These are phyloP conservation scores for Noctua fimbriata DNA, from an alignment of 2,888 invertebrate genomes.

Conservation along the genomic window DNA sequence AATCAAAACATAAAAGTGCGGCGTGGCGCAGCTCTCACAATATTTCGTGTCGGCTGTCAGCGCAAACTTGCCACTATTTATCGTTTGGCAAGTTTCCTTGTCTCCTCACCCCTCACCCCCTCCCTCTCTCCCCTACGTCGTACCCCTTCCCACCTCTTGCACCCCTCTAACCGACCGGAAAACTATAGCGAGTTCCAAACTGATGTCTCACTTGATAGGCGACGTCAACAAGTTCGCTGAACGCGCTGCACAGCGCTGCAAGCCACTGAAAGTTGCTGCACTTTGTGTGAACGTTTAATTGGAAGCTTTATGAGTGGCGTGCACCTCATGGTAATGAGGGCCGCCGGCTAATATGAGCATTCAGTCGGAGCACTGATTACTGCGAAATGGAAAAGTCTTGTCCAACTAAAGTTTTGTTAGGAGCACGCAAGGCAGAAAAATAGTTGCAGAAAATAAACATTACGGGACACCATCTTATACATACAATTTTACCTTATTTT, in stretches of 20 bases:
- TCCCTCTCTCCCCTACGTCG: not conserved
- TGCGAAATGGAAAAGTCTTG: constrained; percentile 34
- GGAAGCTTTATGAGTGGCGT: constrained; percentile 45
- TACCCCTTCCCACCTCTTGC: constrained; percentile 16
- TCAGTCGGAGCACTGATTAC: constrained; percentile 24
- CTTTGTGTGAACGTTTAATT: constrained; percentile 57
- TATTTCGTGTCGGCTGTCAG: constrained; percentile 74
- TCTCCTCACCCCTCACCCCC: constrained; percentile 51
- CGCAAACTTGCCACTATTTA: constrained; percentile 74
- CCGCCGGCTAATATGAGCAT: constrained; percentile 19
- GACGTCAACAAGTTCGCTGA: constrained; percentile 70
- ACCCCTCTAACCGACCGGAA: constrained; percentile 67
- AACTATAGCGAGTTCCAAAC: constrained; percentile 74
- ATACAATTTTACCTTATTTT: not conserved
- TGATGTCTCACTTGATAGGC: constrained; percentile 74
- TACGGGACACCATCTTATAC: not conserved
- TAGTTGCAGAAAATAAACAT: not conserved
- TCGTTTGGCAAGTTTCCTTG: constrained; percentile 71
- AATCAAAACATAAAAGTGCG: constrained; percentile 69
- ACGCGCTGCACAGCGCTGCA: constrained; percentile 43
- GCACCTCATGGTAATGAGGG: constrained; percentile 35
- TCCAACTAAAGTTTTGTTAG: constrained; percentile 9
- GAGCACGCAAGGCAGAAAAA: constrained; percentile 10
- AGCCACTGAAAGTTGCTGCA: constrained; percentile 54
- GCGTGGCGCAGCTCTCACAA: constrained; percentile 67